These are phyloP conservation scores for Lagocephalus sceleratus DNA, from an alignment of 2,797 vertebrate genomes.

Conservation along the genomic window DNA sequence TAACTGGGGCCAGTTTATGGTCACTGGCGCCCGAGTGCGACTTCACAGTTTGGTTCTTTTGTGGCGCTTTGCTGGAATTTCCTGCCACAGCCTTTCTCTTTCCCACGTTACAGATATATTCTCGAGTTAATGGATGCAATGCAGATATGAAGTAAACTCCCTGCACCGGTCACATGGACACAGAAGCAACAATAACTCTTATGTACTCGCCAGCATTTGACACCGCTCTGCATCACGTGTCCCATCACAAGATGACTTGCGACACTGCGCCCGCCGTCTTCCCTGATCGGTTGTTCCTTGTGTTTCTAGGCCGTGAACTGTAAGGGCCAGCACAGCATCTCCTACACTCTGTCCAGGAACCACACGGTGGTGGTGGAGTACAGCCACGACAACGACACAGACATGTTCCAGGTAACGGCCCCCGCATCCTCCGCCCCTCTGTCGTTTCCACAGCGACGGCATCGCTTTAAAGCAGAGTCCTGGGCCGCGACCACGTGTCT, in stretches of 20 bases:
- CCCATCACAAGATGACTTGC: background rate
- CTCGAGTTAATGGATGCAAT: background rate
- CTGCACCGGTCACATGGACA: too few relatives aligned
- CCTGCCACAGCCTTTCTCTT: constrained; percentile 12
- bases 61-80: constrained; percentile 26
- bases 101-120: constrained; percentile 3
- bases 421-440: background rate
- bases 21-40: constrained; percentile 47
- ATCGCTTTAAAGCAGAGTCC: too few relatives aligned
- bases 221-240: background rate
- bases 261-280: too few relatives aligned
- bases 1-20: constrained; percentile 48
- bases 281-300: constrained; percentile 22
- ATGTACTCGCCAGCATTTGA: too few relatives aligned
- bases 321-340: constrained; percentile 97
- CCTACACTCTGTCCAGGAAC: constrained; percentile 93
- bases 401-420: constrained; percentile 95
- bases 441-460: background rate
- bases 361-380: constrained; percentile 98
- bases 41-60: constrained; percentile 23
- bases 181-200: too few relatives aligned
- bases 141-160: background rate
- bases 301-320: constrained; percentile 90
- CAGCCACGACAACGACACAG: constrained; percentile 93
- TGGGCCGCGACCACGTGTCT: constrained; percentile 3